Evolutionary conservation across 2,797 vertebrate genomes (phyloP).

Genomic region (Chelon auratus): DNA sequence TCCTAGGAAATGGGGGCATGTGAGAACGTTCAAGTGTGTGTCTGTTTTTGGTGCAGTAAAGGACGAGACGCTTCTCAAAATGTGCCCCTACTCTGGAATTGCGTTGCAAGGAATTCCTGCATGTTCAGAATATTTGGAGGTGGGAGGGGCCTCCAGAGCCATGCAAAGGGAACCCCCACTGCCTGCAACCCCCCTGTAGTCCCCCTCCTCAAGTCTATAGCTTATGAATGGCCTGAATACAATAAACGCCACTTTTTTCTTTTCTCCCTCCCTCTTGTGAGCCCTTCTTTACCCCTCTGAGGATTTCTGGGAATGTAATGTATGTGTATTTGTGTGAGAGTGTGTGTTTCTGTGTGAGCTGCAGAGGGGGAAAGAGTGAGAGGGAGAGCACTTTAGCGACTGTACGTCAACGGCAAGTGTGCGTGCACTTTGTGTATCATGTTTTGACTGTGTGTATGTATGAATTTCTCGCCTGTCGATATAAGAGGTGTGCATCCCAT

Average conservation of each 20-base stretch:
- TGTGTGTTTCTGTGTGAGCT: constrained; percentile 50
- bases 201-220: constrained; percentile 82
- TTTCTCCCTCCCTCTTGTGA: constrained; percentile 74
- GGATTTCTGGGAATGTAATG: constrained; percentile 76
- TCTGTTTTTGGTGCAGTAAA: constrained; percentile 38
- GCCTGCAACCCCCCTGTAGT: constrained; percentile 80
- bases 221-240: constrained; percentile 93
- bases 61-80: constrained; percentile 59
- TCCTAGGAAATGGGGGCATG: constrained; percentile 35
- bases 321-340: constrained; percentile 59
- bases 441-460: constrained; percentile 53
- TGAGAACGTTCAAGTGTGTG: constrained; percentile 29
- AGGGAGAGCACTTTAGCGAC: constrained; percentile 60
- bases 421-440: constrained; percentile 43
- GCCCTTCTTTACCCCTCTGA: constrained; percentile 75
- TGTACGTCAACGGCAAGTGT: constrained; percentile 28
- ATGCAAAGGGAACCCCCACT: constrained; percentile 85
- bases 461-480: constrained; percentile 67
- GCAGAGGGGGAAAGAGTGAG: constrained; percentile 32
- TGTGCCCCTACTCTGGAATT: constrained; percentile 74
- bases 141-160: constrained; percentile 82
- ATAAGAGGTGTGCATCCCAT: constrained; percentile 74
- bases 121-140: constrained; percentile 84
- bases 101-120: constrained; percentile 83
- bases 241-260: constrained; percentile 94